A percentile compares a stretch with the other conserved stretches of the same genome.
Evolutionary conservation across 2,797 vertebrate genomes (phyloP).

Genomic region (Paratrypauchen microcephalus): DNA sequence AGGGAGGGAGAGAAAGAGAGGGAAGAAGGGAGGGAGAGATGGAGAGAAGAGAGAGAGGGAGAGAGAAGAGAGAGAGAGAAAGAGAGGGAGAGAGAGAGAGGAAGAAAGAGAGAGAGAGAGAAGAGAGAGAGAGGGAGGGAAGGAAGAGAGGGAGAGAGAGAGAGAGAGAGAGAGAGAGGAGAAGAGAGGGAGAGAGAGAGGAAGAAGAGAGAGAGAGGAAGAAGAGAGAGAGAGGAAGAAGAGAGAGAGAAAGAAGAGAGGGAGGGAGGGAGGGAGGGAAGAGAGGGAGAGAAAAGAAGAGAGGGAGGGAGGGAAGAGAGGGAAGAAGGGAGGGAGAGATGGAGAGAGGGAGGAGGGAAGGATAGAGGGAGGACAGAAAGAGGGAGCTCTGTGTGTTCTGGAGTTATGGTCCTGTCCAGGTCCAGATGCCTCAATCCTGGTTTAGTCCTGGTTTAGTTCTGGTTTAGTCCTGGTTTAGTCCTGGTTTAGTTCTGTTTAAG

Average conservation of each 20-base stretch:
- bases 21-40: too few species aligned
- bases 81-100: neutral
- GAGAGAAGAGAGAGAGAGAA: neutral
- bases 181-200: neutral
- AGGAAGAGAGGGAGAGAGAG: neutral
- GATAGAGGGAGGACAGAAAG: neutral
- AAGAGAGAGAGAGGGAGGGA: neutral
- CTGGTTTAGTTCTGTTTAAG: too few species aligned
- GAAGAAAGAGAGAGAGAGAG: neutral
- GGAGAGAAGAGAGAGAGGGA: too few species aligned
- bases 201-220: neutral
- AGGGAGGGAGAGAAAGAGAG: too few species aligned
- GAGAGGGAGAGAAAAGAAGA: neutral
- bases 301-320: neutral
- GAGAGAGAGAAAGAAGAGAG: neutral
- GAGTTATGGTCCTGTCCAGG: too few species aligned
- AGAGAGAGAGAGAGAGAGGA: too few species aligned
- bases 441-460: too few species aligned
- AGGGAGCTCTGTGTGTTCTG: neutral
- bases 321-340: neutral
- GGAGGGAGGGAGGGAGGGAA: too few species aligned
- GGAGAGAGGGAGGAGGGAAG: too few species aligned
- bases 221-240: neutral
- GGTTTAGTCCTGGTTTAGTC: too few species aligned
- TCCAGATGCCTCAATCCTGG: neutral